phyloP scores from a whole-genome alignment of 2,113 vertebrate genomes.

The Lepisosteus oculatus region DNA sequence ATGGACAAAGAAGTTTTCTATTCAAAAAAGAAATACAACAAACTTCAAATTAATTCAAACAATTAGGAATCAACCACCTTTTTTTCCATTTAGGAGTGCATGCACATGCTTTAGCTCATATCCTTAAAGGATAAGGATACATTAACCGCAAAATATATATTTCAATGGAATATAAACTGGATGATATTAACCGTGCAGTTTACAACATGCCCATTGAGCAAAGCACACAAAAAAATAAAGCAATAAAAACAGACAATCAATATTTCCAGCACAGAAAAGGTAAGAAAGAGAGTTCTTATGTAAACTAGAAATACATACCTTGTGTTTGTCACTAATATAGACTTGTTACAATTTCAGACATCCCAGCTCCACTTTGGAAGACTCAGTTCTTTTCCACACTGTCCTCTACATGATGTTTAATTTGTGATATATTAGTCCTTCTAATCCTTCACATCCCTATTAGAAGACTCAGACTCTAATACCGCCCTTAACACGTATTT shows the following conservation, averaged over 20 bases:
- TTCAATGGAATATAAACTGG: too few species aligned
- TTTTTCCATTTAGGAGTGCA: too few species aligned
- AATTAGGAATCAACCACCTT: too few species aligned
- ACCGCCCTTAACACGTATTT: constrained; percentile 58
- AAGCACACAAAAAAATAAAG: too few species aligned
- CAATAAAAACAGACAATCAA: too few species aligned
- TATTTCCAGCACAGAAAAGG: background rate
- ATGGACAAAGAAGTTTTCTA: background rate
- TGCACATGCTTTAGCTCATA: too few species aligned
- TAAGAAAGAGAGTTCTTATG: background rate
- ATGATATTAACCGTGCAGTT: too few species aligned
- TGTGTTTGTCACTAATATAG: constrained; percentile 16
- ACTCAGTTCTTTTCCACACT: constrained; percentile 20
- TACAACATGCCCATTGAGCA: too few species aligned
- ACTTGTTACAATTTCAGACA: constrained; percentile 11
- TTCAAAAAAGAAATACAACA: too few species aligned
- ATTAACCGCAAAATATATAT: too few species aligned
- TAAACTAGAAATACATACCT: constrained; percentile 31
- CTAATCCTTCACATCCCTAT: constrained; percentile 56
- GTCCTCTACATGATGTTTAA: constrained; percentile 37
- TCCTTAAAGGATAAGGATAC: too few species aligned
- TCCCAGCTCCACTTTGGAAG: constrained; percentile 6
- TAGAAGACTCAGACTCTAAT: constrained; percentile 46
- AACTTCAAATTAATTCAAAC: too few species aligned
- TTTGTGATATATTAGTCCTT: constrained; percentile 46